These are phyloP conservation scores for Pseudocheirus occidentalis DNA, from an alignment of 2,797 vertebrate genomes.

Conservation along the genomic window DNA sequence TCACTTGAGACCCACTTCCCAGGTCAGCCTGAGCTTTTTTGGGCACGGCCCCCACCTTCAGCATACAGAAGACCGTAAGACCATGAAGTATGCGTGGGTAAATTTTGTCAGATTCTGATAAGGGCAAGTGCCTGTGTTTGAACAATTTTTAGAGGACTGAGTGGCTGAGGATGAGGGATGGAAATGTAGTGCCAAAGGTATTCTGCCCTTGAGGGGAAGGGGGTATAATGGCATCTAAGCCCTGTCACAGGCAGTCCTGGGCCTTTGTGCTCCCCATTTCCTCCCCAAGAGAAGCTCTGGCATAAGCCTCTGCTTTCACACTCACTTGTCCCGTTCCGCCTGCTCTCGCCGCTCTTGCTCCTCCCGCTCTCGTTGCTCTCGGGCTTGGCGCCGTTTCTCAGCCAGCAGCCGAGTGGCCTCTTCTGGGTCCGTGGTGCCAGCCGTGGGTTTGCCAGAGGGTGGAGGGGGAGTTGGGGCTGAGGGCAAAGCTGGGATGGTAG, in stretches of 20 bases:
- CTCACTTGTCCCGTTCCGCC: slow-evolving; percentile 93
- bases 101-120: neutral
- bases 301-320: neutral
- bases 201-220: neutral
- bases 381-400: slow-evolving; percentile 93
- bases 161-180: neutral
- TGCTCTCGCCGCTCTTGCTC: slow-evolving; percentile 91
- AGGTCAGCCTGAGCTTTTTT: neutral
- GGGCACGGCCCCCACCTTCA: neutral
- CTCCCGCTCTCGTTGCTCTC: slow-evolving; percentile 94
- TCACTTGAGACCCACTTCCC: neutral
- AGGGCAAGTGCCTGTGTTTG: neutral
- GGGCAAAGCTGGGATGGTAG: slow-evolving; percentile 73
- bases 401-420: slow-evolving; percentile 93
- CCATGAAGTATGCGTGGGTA: neutral
- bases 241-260: neutral
- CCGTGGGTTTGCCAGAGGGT: slow-evolving; percentile 89
- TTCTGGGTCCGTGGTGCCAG: slow-evolving; percentile 93
- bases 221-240: neutral
- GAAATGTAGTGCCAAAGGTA: neutral
- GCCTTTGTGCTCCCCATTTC: neutral
- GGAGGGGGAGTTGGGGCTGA: slow-evolving; percentile 81
- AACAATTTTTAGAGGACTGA: neutral
- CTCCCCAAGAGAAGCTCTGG: neutral
- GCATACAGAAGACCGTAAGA: neutral